Evolutionary conservation across 30 jellyfish, hydroid and myxozoan species (phyloP).

Genomic region (Pseudorhiza aurosa): DNA sequence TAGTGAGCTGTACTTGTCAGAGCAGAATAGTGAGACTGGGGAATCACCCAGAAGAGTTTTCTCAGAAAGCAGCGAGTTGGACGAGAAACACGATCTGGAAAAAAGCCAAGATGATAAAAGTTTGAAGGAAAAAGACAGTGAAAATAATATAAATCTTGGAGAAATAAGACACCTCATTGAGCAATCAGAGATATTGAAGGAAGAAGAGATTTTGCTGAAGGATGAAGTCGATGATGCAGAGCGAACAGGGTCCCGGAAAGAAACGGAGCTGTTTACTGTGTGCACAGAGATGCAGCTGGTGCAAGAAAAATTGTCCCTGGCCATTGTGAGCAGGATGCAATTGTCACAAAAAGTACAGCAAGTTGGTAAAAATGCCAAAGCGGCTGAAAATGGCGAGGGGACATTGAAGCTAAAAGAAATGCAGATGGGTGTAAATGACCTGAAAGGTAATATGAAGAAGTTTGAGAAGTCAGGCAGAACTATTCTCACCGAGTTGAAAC

Average conservation of each 20-base stretch:
- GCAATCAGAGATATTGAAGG: conserved; percentile 62
- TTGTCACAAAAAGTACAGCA: conserved; percentile 78
- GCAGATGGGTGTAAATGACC: conserved; percentile 62
- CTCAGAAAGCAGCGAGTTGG: neutral
- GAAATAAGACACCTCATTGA: conserved; percentile 46
- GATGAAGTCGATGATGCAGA: conserved; percentile 85
- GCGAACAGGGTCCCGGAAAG: conserved; percentile 25
- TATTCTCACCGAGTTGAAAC: conserved; percentile 61
- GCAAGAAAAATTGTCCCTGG: conserved; percentile 85
- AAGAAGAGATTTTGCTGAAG: conserved; percentile 60
- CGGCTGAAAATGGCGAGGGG: conserved; percentile 40
- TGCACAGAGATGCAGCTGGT: conserved; percentile 70
- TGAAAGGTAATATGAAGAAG: conserved; percentile 56
- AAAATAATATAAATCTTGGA: neutral
- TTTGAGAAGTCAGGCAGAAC: conserved; percentile 81
- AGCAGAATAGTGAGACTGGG: conserved; percentile 10
- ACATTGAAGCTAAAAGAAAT: conserved; percentile 63
- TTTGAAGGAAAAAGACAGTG: neutral
- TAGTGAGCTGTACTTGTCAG: conserved; percentile 10
- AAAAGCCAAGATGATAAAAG: neutral
- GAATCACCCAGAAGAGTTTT: neutral
- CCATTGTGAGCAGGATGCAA: conserved; percentile 86
- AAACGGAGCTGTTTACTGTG: conserved; percentile 49
- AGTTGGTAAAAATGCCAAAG: conserved; percentile 50
- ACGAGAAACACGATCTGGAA: neutral